Evolutionary conservation across 2,888 invertebrate genomes (phyloP).

Genomic region (Strigamia maritima): DNA sequence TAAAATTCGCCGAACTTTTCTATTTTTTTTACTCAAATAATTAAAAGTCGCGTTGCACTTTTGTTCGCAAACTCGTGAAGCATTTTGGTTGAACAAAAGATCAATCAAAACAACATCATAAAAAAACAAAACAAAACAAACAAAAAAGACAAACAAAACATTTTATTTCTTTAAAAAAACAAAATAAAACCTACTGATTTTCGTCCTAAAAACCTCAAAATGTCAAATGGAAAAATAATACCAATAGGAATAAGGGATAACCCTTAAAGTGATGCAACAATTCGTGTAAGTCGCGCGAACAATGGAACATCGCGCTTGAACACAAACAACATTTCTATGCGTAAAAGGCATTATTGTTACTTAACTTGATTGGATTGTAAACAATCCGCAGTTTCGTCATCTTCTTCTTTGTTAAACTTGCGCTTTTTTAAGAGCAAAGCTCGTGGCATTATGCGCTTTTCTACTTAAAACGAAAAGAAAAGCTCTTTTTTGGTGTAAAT

Average conservation of each 20-base stretch:
- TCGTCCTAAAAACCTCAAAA: not conserved
- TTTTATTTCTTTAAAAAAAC: conserved; percentile 4
- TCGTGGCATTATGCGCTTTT: conserved; percentile 20
- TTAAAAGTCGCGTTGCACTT: not conserved
- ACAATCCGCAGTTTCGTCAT: not conserved
- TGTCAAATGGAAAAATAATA: not conserved
- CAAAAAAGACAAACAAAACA: not conserved
- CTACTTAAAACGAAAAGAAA: not conserved
- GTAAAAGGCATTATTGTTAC: not conserved
- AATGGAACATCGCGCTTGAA: not conserved
- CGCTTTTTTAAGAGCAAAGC: conserved; percentile 31
- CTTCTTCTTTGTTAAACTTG: conserved; percentile 26
- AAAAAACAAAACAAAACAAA: not conserved
- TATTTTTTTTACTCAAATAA: not conserved
- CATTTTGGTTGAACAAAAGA: conserved; percentile 30
- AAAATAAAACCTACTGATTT: too few species aligned
- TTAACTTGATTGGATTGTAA: not conserved
- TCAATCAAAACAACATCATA: not conserved
- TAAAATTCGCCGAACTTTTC: not conserved
- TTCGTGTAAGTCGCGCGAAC: not conserved
- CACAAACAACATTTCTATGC: not conserved
- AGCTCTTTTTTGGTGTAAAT: not conserved
- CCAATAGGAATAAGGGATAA: too few species aligned
- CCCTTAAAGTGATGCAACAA: not conserved
- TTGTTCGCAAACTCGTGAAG: not conserved